Evolutionary conservation across 2,888 invertebrate genomes (phyloP).

Genomic region (Nebria brevicollis): DNA sequence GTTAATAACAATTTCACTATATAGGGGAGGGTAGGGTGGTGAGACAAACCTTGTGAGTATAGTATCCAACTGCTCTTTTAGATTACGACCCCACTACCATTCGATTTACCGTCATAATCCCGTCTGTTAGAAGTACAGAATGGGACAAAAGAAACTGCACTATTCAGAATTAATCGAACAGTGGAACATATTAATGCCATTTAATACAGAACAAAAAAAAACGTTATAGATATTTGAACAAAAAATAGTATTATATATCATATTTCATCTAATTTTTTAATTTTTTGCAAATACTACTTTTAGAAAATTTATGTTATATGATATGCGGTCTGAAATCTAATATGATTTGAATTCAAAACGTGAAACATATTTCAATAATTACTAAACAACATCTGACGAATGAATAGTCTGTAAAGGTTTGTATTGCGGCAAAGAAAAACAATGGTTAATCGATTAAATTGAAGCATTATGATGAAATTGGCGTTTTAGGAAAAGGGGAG

Average conservation of each 20-base stretch:
- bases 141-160: not conserved
- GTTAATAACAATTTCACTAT: conserved; percentile 54
- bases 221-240: too few relatives aligned
- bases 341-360: not conserved
- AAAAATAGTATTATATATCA: too few relatives aligned
- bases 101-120: conserved; percentile 36
- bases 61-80: conserved; percentile 55
- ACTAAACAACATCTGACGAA: not conserved
- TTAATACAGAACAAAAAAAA: too few relatives aligned
- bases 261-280: too few relatives aligned
- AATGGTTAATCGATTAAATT: not conserved
- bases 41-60: conserved; percentile 7
- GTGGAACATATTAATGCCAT: not conserved
- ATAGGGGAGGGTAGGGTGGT: conserved; percentile 35
- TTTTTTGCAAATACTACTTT: too few relatives aligned
- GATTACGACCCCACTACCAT: conserved; percentile 28
- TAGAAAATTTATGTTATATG: too few relatives aligned
- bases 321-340: too few relatives aligned
- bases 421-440: conserved; percentile 3
- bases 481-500: conserved; percentile 1
- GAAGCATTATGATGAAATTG: not conserved
- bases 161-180: not conserved
- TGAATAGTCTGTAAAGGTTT: not conserved
- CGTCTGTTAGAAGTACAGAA: conserved; percentile 11
- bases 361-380: not conserved